Percentiles rank a stretch among this genome's conserved stretches.
These are phyloP conservation scores for Chrysocyon brachyurus DNA, from an alignment of 2,797 vertebrate species.

Conservation along the genomic window DNA sequence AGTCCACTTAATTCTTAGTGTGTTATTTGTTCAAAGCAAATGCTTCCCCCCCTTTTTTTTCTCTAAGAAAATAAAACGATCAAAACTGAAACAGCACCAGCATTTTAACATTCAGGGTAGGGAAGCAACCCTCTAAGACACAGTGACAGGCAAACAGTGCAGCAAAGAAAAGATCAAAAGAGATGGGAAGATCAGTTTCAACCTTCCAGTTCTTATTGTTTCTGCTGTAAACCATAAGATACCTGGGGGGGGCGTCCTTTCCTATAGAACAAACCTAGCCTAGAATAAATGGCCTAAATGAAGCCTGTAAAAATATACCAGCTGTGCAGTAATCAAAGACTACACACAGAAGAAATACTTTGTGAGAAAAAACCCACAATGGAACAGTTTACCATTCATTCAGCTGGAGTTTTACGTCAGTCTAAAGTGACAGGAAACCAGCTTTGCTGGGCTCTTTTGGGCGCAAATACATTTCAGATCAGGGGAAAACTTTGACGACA, in stretches of 20 bases:
- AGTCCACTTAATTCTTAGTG: conserved; percentile 87
- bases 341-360: neutral
- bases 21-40: conserved; percentile 78
- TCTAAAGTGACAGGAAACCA: neutral
- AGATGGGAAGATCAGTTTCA: accelerated
- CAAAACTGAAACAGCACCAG: conserved; percentile 45
- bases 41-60: conserved; percentile 51
- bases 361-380: neutral
- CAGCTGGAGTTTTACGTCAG: neutral
- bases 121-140: neutral
- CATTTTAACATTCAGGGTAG: conserved; percentile 7
- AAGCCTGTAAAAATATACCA: conserved; percentile 51
- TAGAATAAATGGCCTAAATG: conserved; percentile 59
- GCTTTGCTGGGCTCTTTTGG: neutral
- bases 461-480: neutral
- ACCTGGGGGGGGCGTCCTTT: neutral
- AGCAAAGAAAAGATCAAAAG: conserved; percentile 51
- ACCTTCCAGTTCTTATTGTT: neutral
- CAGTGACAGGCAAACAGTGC: neutral
- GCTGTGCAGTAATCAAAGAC: conserved; percentile 33
- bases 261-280: conserved; percentile 67
- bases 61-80: conserved; percentile 77
- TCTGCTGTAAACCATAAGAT: conserved; percentile 57
- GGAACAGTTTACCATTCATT: neutral
- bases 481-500: neutral